phyloP scores from a whole-genome alignment of 37 sponge, comb jelly and placozoan species.

The Hormiphora californensis region DNA sequence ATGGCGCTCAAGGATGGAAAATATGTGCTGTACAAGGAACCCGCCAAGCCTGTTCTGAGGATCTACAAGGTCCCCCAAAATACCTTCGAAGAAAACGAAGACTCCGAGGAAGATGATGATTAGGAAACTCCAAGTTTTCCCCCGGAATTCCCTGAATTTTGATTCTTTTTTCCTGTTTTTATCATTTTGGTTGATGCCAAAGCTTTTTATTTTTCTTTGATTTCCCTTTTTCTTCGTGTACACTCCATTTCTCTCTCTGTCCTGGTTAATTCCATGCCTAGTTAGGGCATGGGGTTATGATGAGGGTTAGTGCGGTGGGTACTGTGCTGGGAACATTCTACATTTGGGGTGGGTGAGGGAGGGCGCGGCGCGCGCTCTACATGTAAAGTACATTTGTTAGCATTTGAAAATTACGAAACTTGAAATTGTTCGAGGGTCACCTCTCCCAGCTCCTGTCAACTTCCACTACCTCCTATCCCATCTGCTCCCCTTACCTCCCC shows the following conservation, averaged over 20 bases:
- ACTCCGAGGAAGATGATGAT: background rate
- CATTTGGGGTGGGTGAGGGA: no score
- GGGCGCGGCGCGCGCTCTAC: background rate
- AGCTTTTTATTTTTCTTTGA: background rate
- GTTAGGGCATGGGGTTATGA: no score
- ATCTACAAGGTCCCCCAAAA: conserved; percentile 22
- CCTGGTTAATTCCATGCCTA: no score
- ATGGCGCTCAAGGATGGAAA: conserved; percentile 65
- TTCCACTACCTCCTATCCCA: background rate
- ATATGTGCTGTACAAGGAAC: conserved; percentile 85
- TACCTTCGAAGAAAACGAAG: conserved; percentile 19
- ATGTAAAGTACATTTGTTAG: background rate
- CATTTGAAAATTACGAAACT: background rate
- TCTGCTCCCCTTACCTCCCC: no score
- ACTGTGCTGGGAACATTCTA: no score
- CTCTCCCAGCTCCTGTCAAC: background rate
- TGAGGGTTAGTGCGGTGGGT: no score
- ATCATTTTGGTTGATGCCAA: background rate
- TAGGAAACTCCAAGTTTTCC: no score
- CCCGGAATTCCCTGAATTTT: background rate
- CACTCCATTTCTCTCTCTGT: no score
- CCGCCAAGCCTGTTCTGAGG: conserved; percentile 67
- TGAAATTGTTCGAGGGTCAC: background rate
- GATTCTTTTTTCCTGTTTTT: background rate
- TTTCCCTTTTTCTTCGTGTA: no score